Evolutionary conservation across 2,888 invertebrate species (phyloP).

Genomic region (Lasioglossum leucozonium): DNA sequence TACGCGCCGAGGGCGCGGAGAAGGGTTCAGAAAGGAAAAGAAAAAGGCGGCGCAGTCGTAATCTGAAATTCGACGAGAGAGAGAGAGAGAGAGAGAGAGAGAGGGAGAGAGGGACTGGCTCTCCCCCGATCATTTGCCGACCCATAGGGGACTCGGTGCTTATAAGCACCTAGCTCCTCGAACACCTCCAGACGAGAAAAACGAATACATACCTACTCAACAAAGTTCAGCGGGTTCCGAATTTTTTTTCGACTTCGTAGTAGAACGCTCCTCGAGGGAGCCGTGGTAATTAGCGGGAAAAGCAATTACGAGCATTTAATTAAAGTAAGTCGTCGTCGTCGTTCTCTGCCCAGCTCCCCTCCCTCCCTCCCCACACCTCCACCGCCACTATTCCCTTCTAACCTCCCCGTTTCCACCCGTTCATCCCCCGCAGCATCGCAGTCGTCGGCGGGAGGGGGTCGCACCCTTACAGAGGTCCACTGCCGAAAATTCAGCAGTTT

Average conservation of each 20-base stretch:
- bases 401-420: slow-evolving; percentile 15
- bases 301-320: slow-evolving; percentile 82
- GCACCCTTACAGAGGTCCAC: slow-evolving; percentile 50
- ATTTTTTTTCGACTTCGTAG: slow-evolving; percentile 69
- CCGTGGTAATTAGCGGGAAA: slow-evolving; percentile 80
- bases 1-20: background rate
- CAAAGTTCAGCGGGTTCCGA: slow-evolving; percentile 67
- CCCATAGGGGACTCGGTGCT: slow-evolving; percentile 49
- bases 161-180: slow-evolving; percentile 60
- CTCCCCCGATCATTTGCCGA: slow-evolving; percentile 42
- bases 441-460: slow-evolving; percentile 44
- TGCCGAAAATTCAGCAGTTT: slow-evolving; percentile 68
- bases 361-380: too few species aligned
- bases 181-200: slow-evolving; percentile 72
- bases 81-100: too few species aligned
- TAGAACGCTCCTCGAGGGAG: slow-evolving; percentile 61
- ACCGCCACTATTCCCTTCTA: background rate
- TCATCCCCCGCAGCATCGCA: slow-evolving; percentile 21
- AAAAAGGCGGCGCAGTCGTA: slow-evolving; percentile 3
- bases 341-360: slow-evolving; percentile 11
- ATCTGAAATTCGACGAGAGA: slow-evolving; percentile 26
- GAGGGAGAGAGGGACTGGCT: background rate
- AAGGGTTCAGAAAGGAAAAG: background rate
- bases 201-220: slow-evolving; percentile 57
- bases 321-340: slow-evolving; percentile 78